These are phyloP conservation scores for Hypotaenidia philippensis DNA, from an alignment of 2,797 vertebrate species.

Conservation along the genomic window DNA sequence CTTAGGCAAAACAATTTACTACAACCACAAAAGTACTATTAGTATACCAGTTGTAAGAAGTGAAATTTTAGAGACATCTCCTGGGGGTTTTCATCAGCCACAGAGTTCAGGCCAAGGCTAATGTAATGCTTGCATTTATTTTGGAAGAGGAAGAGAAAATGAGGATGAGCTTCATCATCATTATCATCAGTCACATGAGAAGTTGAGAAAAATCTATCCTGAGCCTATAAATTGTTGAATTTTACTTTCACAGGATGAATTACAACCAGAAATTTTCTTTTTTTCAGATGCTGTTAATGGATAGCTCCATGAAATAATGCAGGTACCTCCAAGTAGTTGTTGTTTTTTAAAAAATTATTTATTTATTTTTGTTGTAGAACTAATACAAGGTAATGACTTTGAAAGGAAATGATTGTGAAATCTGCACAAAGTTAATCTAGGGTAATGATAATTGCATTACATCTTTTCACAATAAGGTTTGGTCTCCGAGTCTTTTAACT, in stretches of 20 bases:
- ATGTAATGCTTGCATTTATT: slow-evolving; percentile 5
- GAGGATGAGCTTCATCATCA: neutral
- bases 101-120: slow-evolving; percentile 11
- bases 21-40: neutral
- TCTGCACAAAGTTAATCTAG: neutral
- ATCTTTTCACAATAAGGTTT: neutral
- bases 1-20: slow-evolving; percentile 28
- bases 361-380: slow-evolving; percentile 30
- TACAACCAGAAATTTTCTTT: neutral
- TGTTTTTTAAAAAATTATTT: neutral
- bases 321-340: neutral
- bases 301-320: neutral
- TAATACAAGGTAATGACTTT: neutral
- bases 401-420: neutral
- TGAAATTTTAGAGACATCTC: slow-evolving; percentile 8
- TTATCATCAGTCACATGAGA: neutral
- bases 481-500: neutral
- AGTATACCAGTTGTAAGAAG: neutral
- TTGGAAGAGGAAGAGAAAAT: neutral
- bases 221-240: neutral
- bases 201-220: neutral
- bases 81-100: slow-evolving; percentile 1
- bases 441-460: neutral
- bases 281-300: neutral
- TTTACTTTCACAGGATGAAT: slow-evolving; percentile 19